Evolutionary conservation across 2,888 invertebrate genomes (phyloP), one percentile per base, ranked within the genome.

Genomic region (Caenorhabditis afra): DNA sequence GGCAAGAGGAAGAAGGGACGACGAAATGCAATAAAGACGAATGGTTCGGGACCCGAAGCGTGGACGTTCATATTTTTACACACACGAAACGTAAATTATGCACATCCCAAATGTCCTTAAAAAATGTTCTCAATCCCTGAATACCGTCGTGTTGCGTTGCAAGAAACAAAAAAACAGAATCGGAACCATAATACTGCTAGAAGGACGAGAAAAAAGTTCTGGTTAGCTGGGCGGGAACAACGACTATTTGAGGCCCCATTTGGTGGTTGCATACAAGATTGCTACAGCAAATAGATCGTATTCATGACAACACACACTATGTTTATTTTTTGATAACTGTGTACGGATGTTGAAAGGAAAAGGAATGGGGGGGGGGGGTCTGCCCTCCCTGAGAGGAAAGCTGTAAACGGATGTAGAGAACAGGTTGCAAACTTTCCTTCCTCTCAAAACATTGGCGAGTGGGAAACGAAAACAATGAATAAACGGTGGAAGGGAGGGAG

Each of bases 261-360:
- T 23, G n/a, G 23, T 52, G 44, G n/a, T 18, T 22, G 22, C 44
- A 10, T 18, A 7, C 11, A 29, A 22, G 45, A n/a, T 41, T 37
- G 39, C 39, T 39, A 57, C 57, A 57, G 55, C 62, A 71, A 71
- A 71, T 39, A 71, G 14, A 62, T 71, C 61, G 62, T 62, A 39
- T 71, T 64, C 62, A 47, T n/a, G 58, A 58, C 64, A 73, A 50
- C 57, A 73, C 58, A 57, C 29, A 64, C 58, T 44, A 11, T 73
- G 64, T 64, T 64, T 58, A 64, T 73, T 73, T 73, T 64, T 64
- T 73, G 64, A 73, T 73, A 73, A 73, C 73, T 73, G 55, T 73
- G 39, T 52, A 64, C 55, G 58, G 39, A 71, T 70, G 37, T 62
- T 29, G 29, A 29, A 29, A 5, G 29, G 29, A 5, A 16, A 47